Base-by-base conservation (phyloP, 1,140 invertebrate genomes). In the Eupeodes corollae region DNA sequence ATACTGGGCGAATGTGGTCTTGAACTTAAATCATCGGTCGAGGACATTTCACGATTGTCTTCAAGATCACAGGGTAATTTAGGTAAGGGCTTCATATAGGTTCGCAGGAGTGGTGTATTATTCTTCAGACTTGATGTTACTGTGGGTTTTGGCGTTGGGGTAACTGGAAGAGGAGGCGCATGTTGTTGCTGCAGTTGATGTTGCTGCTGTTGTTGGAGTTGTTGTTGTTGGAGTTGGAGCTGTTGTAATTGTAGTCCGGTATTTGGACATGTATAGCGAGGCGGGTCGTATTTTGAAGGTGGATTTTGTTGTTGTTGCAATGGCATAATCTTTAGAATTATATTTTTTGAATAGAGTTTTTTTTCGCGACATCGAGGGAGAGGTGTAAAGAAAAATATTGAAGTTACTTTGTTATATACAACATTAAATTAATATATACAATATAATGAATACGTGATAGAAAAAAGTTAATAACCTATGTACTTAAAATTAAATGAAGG, bases 1-100 rank as follows among this genome's bases (percentile, higher is more conserved):
- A 85, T 77, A 57, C 82, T 84, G 3, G 84, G 84, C 19, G 83
- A 86, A 48, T 83, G 78, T 49, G 86, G 86, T 2, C 86, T 67
- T 1, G 83, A 86, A 59, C 82, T 85, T 14, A 87, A 75, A 63
- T 87, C 84, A 62, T 87, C 84, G 2, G 83, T 84, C 1, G 84
- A 87, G 1, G 83, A 86, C 61, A 68, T 64, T 43, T 68, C 65
- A 3, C 61, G 58, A 41, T 52, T 64, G 45, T 68, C 65, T 41
- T 68, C 66, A 15, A 67, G 45, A 19, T 68, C 58, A 3, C 55
- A 68, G 18, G 75, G 75, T 41, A 68, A 46, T 54, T 76, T 76
- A 26, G 76, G 77, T 52, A 78, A 56, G n/a, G 77, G 76, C 57
- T 78, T 78, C 53, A 77, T 56, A 50, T 75, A 75, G 6, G 72